Evolutionary conservation across 2,797 vertebrate species (phyloP), one percentile per base, ranked within the genome.

Genomic region (Catostomus latipinnis): DNA sequence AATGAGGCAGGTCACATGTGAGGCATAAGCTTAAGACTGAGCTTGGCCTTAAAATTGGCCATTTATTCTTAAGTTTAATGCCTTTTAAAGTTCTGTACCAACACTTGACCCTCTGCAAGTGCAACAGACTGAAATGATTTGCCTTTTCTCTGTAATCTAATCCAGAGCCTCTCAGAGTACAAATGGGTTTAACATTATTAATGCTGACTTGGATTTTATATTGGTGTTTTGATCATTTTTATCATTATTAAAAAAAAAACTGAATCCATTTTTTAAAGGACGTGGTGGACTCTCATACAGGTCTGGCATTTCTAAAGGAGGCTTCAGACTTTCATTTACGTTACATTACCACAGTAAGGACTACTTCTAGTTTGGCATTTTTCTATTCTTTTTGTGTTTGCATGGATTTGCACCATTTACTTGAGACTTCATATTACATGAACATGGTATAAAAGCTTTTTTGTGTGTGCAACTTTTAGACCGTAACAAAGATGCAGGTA

Each of bases 311-410:
- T 91, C 91, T 98, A 50, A 97, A 96, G 89, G 97, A 98, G 88
- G 98, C 97, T 0, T 92, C 96, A 0, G 97, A 99, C 92, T 98
- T 98, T 92, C 97, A 99, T 90, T 97, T 96, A 0, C 94, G 96
- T 83, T 99, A 99, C 90, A 98, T 99, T 91, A 98, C 96, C 88
- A 99, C 97, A 74, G 98, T 99, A 93, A 95, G 95, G 1, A 65
- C 22, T 76, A 67, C 48, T 60, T 45, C 7, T 22, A 13, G 12
- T 54, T 34, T 34, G 34, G 34, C 34, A 34, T 34, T 34, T 34
- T 34, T 54, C 3, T 6, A 13, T 13, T 54, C 4, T 13, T 52
- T 54, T 12, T 1, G 53, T 54, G n/a, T 6, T 54, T 54, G 34
- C 34, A 4, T 34, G 2, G 34, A 34, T 34, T 34, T 34, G 34